These are phyloP conservation scores for Lamellibrachia luymesi DNA, from an alignment of 1,140 invertebrate species.

Conservation along the genomic window DNA sequence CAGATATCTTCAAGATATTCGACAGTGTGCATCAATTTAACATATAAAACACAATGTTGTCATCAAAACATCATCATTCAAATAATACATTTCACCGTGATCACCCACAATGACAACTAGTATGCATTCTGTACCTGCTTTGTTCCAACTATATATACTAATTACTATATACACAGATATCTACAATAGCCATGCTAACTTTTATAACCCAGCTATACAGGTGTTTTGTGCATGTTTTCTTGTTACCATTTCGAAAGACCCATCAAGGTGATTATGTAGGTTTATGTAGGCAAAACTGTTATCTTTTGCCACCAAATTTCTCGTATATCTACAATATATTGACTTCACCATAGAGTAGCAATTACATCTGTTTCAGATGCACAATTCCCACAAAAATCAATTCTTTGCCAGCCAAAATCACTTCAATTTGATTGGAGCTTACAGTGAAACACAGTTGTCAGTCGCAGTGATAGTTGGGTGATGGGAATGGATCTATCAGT, in stretches of 20 bases:
- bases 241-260: not conserved
- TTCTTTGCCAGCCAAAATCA: not conserved
- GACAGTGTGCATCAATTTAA: not conserved
- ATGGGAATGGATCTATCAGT: not conserved
- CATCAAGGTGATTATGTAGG: not conserved
- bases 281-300: not conserved
- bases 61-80: not conserved
- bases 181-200: not conserved
- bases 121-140: not conserved
- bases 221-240: not conserved
- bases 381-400: not conserved
- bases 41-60: not conserved
- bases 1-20: not conserved
- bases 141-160: not conserved
- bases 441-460: not conserved
- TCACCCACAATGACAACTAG: not conserved
- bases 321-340: not conserved
- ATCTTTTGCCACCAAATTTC: not conserved
- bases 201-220: not conserved
- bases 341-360: not conserved
- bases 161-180: not conserved
- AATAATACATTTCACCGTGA: not conserved
- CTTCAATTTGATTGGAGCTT: not conserved
- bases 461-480: not conserved
- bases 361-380: not conserved